These are phyloP conservation scores for Morpho deidamia DNA, from an alignment of 2,888 invertebrate genomes.

Conservation along the genomic window DNA sequence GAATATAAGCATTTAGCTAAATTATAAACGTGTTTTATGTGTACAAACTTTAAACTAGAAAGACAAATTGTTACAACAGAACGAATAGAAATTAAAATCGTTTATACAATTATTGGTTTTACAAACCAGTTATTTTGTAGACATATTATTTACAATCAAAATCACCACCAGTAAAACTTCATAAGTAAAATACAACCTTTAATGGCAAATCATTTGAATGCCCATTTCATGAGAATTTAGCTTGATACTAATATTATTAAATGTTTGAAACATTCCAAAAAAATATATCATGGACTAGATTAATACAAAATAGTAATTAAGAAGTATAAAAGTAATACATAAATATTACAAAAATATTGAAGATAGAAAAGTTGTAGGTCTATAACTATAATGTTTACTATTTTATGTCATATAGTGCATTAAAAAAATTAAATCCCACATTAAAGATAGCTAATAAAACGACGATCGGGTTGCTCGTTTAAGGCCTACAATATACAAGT, in stretches of 20 bases:
- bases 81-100: neutral
- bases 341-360: constrained; percentile 9
- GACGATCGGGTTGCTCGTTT: no score
- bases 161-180: constrained; percentile 7
- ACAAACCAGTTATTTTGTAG: constrained; percentile 8
- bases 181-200: constrained; percentile 21
- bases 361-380: constrained; percentile 4
- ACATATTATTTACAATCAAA: constrained; percentile 11
- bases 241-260: neutral
- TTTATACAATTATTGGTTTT: constrained; percentile 11
- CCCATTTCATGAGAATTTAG: constrained; percentile 26
- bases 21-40: constrained; percentile 16
- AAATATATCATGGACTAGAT: constrained; percentile 5
- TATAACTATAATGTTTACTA: neutral
- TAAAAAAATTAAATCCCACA: neutral
- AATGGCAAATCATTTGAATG: constrained; percentile 14
- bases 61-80: neutral
- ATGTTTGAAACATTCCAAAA: constrained; percentile 7
- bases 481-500: no score
- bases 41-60: constrained; percentile 15
- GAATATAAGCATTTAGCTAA: constrained; percentile 20
- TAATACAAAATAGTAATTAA: neutral
- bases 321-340: neutral
- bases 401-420: constrained; percentile 1
- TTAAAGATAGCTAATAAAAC: no score